Evolutionary conservation across 2,797 vertebrate genomes (phyloP).

Genomic region (Syngnathus rostellatus): DNA sequence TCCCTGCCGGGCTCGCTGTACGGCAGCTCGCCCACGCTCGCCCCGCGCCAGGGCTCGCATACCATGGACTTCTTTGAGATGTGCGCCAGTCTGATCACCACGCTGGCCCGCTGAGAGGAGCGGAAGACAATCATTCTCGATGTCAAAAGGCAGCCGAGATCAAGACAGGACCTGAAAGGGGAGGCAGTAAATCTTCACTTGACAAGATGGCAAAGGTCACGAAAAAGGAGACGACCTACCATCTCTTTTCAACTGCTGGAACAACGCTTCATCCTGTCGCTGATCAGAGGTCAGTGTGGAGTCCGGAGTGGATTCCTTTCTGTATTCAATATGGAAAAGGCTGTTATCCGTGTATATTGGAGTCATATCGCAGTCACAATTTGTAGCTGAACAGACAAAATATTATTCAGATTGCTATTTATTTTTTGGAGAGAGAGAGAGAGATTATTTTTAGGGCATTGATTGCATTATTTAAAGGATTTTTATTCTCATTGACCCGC

Average conservation of each 20-base stretch:
- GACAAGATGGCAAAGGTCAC: background rate
- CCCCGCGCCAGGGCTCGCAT: conserved; percentile 86
- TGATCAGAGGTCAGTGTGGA: conserved; percentile 4
- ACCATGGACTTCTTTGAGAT: conserved; percentile 99
- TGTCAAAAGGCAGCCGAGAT: conserved; percentile 3
- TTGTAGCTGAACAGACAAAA: conserved; percentile 55
- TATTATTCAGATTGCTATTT: conserved; percentile 57
- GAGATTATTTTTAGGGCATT: conserved; percentile 49
- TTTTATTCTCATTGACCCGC: conserved; percentile 29
- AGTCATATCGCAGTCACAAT: conserved; percentile 56
- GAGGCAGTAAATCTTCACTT: background rate
- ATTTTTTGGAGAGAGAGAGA: conserved; percentile 63
- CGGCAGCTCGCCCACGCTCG: conserved; percentile 68
- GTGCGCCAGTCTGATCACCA: conserved; percentile 96
- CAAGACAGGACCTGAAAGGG: background rate
- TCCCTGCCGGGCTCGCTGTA: conserved; percentile 82
- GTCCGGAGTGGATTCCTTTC: conserved; percentile 20
- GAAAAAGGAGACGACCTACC: background rate
- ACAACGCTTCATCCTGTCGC: background rate
- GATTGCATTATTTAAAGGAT: conserved; percentile 41
- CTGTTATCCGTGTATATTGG: conserved; percentile 53
- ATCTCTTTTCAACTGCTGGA: background rate
- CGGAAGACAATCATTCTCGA: conserved; percentile 17
- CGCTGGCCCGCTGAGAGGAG: conserved; percentile 81
- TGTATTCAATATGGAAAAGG: conserved; percentile 52